Evolutionary conservation across 2,888 invertebrate genomes (phyloP), one percentile per base, ranked within the genome.

Genomic region (Caenorhabditis sinica): DNA sequence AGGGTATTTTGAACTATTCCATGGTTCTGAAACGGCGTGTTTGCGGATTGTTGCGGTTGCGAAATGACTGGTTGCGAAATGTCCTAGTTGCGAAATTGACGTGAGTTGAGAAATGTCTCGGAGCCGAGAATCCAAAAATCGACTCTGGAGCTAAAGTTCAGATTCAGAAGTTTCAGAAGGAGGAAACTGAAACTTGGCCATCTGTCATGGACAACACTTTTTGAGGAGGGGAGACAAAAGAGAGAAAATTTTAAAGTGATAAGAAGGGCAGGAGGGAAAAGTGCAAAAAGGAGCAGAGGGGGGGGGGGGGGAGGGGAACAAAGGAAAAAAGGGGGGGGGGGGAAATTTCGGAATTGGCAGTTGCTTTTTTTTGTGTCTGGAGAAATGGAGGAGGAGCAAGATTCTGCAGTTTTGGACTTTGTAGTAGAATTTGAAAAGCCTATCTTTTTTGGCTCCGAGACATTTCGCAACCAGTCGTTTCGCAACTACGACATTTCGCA

Each of bases 151-250:
- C 36, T 11, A 33, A 53, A 51, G 51, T 68, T 23, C 53, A 33
- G n/a, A 8, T n/a, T n/a, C n/a, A 17, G 17, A 2, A 9, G 15
- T 40, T 40, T 40, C 40, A 40, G 40, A 40, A 9, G 3, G 1
- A 11, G 28, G 20, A 28, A 66, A 56, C 75, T 75, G 65, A 75
- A 75, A 75, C 58, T 75, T 66, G 58, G 20, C 8, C n/a, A 49
- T 66, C 33, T 75, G 75, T 75, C 75, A 28, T 15, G 17, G 75
- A 75, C 74, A 73, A 20, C 33, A 45, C 20, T 36, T 36, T 43
- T 40, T 61, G 20, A 49, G 40, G 40, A 36, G 6, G 11, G 43
- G 49, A 49, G 49, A 49, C 49, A 49, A 49, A 49, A 40, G 9
- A 2, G 9, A 40, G 33, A 23, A 40, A 40, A 13, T 6, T 2